Evolutionary conservation across 2,797 vertebrate genomes (phyloP).

Genomic region (Lutjanus campechanus): DNA sequence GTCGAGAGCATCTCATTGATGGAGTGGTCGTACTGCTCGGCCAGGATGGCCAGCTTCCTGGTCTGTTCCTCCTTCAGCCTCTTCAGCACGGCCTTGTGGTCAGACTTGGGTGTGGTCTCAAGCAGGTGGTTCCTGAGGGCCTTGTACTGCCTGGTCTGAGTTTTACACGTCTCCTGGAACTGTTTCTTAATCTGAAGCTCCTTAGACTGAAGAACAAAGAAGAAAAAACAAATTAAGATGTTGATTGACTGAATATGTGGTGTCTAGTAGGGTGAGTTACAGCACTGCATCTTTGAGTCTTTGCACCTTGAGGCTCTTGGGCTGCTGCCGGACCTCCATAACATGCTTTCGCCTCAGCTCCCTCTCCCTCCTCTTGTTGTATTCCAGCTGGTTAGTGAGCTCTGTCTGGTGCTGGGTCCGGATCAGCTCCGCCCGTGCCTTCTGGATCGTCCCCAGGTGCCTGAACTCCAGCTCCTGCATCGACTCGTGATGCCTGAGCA

Average conservation of each 20-base stretch:
- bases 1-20: slow-evolving; percentile 99
- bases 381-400: slow-evolving; percentile 99
- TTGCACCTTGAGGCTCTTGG: slow-evolving; percentile 95
- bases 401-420: slow-evolving; percentile 98
- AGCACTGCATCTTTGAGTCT: neutral
- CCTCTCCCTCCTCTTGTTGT: slow-evolving; percentile 97
- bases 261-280: neutral
- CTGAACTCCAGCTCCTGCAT: slow-evolving; percentile 99
- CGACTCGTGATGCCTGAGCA: slow-evolving; percentile 97
- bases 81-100: slow-evolving; percentile 98
- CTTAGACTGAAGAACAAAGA: slow-evolving; percentile 88
- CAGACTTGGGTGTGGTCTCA: slow-evolving; percentile 96
- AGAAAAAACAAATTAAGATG: neutral
- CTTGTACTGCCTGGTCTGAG: slow-evolving; percentile 98
- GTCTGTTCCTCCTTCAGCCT: slow-evolving; percentile 97
- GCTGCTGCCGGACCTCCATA: slow-evolving; percentile 97
- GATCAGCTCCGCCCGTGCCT: slow-evolving; percentile 96
- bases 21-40: slow-evolving; percentile 97
- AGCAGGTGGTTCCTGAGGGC: slow-evolving; percentile 97
- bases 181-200: slow-evolving; percentile 99
- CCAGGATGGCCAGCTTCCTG: slow-evolving; percentile 93
- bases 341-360: slow-evolving; percentile 97
- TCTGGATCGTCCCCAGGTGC: slow-evolving; percentile 95
- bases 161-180: slow-evolving; percentile 99
- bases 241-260: neutral